These are phyloP conservation scores for Eretmochelys imbricata DNA, from an alignment of 2,113 vertebrate species.

Conservation along the genomic window DNA sequence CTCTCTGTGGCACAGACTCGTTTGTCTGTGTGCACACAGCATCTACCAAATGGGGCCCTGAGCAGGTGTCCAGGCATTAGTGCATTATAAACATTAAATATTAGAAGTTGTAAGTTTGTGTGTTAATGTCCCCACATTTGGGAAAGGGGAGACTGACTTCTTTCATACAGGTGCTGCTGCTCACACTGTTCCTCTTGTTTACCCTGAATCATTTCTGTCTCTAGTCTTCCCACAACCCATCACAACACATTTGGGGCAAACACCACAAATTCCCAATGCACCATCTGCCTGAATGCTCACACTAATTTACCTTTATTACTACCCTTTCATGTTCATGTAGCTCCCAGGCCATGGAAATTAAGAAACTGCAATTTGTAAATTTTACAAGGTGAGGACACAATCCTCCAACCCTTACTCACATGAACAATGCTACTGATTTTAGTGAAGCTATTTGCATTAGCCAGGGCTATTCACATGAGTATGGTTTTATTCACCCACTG, in stretches of 20 bases:
- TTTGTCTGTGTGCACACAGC: too few relatives aligned
- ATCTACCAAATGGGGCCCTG: too few relatives aligned
- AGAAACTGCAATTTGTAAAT: conserved; percentile 28
- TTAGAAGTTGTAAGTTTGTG: neutral
- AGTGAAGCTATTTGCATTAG: conserved; percentile 46
- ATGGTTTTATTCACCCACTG: conserved; percentile 16
- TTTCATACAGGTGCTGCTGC: neutral
- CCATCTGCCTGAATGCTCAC: neutral
- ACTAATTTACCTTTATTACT: conserved; percentile 8
- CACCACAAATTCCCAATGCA: conserved; percentile 10
- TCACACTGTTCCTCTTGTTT: neutral
- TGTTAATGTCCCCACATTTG: neutral
- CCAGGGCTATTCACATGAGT: neutral
- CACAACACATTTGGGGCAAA: neutral
- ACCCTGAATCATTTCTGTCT: conserved; percentile 13
- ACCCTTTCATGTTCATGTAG: neutral
- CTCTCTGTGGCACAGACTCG: neutral
- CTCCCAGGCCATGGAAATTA: neutral
- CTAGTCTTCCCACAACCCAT: neutral
- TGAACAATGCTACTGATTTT: neutral
- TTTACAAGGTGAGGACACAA: conserved; percentile 25
- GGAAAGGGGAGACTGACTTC: neutral
- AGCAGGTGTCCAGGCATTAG: too few relatives aligned
- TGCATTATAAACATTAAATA: neutral
- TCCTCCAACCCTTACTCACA: conserved; percentile 5